These are phyloP conservation scores for Galerucella calmariensis DNA, from an alignment of 2,888 invertebrate species.

Conservation along the genomic window DNA sequence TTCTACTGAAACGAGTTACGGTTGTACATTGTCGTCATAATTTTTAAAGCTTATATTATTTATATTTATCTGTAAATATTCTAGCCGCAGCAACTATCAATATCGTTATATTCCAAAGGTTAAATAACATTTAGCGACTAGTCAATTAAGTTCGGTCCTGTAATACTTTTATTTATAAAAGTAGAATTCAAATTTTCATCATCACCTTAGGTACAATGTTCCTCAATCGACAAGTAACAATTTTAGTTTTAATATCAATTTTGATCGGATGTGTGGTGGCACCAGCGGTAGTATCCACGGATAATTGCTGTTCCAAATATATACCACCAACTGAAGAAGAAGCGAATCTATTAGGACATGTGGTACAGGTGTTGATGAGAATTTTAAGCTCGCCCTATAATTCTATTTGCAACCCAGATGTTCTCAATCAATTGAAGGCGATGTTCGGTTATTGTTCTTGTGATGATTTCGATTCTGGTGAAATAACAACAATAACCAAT, in stretches of 20 bases:
- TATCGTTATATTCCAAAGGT: no score
- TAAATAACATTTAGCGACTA: no score
- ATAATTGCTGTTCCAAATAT: background rate
- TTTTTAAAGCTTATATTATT: no score
- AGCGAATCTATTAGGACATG: background rate
- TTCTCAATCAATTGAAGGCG: background rate
- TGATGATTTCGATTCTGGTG: background rate
- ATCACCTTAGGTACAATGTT: background rate
- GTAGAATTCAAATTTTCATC: background rate
- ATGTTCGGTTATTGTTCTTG: background rate
- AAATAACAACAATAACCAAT: background rate
- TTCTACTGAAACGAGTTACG: background rate
- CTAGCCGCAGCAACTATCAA: no score
- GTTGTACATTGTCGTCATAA: no score
- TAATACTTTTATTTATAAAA: background rate
- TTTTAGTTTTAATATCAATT: background rate
- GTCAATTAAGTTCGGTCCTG: background rate
- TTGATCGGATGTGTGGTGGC: background rate
- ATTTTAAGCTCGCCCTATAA: background rate
- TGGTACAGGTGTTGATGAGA: constrained; percentile 1
- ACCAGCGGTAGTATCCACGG: background rate
- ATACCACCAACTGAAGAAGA: background rate
- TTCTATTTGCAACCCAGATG: background rate
- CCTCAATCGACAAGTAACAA: background rate
- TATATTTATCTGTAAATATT: no score